Base-by-base conservation (phyloP, 2,888 invertebrate species). In the Hydraecia micacea region DNA sequence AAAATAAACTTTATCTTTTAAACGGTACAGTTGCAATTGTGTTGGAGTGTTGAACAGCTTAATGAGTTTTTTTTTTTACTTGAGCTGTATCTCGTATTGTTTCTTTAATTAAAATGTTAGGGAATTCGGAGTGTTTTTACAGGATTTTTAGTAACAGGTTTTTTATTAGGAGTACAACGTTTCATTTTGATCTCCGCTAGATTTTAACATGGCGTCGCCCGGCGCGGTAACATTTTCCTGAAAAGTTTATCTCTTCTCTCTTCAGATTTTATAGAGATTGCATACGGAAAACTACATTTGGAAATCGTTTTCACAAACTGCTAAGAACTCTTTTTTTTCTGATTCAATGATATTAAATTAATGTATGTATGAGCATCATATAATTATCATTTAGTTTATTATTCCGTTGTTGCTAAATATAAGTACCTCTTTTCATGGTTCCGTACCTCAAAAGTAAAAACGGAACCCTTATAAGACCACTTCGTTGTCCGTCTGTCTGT, bases 51-150 rank as follows among this genome's bases (percentile, higher is more conserved):
- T 39, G 0, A 18, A 21, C 15, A 52, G 25, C 7, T 75, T 77
- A 81, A 80, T 85, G 70, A 86, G 77, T 49, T 71, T 74, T 65
- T 78, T 80, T 83, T 46, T 76, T n/a, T 5, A 77, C 75, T 80
- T 72, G 39, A 58, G 49, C 28, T 69, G 60, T 65, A 70, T 69
- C 58, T 83, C 63, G 36, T 86, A 72, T 71, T 76, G 71, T 79
- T 80, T 62, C 36, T 79, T 63, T 88, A 80, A 82, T 84, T 87
- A 76, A 73, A 71, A 77, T 69, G 8, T 72, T 7, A 36, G 13
- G 32, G n/a, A 73, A 78, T 76, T 62, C 13, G 1, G 25, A 66
- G n/a, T 80, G 42, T 80, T 77, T 77, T 66, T 28, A 70, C 25
- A 70, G 67, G 63, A 63, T 63, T 75, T 32, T 9, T 68, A 49